Conservation (phyloP, 2,888 invertebrate species). For the Drosophila leonis region DNA sequence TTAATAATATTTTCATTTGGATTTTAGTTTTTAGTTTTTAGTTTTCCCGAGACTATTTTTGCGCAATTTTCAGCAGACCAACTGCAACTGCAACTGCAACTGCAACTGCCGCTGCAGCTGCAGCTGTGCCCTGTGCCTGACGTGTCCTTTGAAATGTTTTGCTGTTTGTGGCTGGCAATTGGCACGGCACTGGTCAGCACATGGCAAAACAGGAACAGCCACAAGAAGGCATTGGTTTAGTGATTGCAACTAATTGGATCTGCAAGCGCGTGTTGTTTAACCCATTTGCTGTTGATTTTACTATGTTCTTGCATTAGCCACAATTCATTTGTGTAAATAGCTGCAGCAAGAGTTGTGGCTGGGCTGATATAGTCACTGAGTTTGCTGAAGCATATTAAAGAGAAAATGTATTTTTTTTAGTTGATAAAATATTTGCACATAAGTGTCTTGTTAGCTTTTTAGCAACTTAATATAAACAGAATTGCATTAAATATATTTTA, state of each 20-base stretch:
- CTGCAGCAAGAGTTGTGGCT: no score
- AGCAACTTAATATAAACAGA: no score
- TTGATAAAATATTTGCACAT: no score
- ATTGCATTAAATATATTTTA: no score
- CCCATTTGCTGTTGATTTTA: constrained; percentile 50
- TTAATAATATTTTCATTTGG: constrained; percentile 83
- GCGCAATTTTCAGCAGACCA: constrained; percentile 53
- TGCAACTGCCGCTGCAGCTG: constrained; percentile 17
- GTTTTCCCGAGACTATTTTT: constrained; percentile 58
- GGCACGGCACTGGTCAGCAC: constrained; percentile 57
- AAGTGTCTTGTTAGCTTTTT: no score
- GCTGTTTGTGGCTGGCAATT: constrained; percentile 69
- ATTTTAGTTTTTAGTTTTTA: constrained; percentile 66
- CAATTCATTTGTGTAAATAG: constrained; percentile 8
- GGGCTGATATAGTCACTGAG: neutral
- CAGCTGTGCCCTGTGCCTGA: constrained; percentile 42
- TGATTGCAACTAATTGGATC: constrained; percentile 56
- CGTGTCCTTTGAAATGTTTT: constrained; percentile 67
- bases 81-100: constrained; percentile 13
- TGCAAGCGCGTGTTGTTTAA: constrained; percentile 41
- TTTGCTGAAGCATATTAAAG: neutral
- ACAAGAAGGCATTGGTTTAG: constrained; percentile 20
- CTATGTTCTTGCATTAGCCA: constrained; percentile 49
- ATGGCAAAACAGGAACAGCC: constrained; percentile 17
- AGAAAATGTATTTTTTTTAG: no score